Evolutionary conservation across 2,113 vertebrate species (phyloP).

Genomic region (Nothoprocta pentlandii): DNA sequence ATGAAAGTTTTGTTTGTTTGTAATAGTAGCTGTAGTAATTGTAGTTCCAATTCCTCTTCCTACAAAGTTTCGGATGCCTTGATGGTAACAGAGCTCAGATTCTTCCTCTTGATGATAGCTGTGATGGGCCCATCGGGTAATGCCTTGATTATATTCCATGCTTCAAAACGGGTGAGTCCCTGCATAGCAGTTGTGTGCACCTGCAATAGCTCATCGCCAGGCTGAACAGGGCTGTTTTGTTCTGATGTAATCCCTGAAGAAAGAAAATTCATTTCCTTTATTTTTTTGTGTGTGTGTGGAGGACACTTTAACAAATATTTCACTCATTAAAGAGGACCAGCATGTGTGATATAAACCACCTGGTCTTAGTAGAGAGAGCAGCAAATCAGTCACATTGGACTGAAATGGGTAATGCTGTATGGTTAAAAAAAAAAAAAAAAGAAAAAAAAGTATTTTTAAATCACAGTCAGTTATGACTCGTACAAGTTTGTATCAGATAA

Average conservation of each 20-base stretch:
- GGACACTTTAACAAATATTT: background rate
- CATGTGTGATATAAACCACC: background rate
- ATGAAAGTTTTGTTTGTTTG: background rate
- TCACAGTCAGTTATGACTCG: background rate
- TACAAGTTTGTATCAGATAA: background rate
- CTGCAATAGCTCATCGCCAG: slow-evolving; percentile 88
- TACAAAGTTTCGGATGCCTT: slow-evolving; percentile 29
- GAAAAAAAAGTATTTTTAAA: background rate
- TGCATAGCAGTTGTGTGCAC: slow-evolving; percentile 81
- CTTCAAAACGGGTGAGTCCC: slow-evolving; percentile 92
- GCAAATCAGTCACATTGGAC: background rate
- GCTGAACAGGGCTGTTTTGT: slow-evolving; percentile 80
- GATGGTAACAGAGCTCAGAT: background rate
- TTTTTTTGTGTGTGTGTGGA: background rate
- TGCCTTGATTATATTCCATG: slow-evolving; percentile 90
- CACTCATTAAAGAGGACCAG: background rate
- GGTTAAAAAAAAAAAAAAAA: background rate
- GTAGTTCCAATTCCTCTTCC: background rate
- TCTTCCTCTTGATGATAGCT: slow-evolving; percentile 78
- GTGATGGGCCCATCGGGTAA: slow-evolving; percentile 86
- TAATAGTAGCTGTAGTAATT: background rate
- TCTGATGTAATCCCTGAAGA: slow-evolving; percentile 82
- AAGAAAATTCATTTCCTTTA: background rate
- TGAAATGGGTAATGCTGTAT: background rate
- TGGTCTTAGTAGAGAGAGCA: background rate